A percentile compares a stretch with the other conserved stretches of the same genome.
Evolutionary conservation across 2,797 vertebrate genomes (phyloP).

Genomic region (Alcedo atthis): DNA sequence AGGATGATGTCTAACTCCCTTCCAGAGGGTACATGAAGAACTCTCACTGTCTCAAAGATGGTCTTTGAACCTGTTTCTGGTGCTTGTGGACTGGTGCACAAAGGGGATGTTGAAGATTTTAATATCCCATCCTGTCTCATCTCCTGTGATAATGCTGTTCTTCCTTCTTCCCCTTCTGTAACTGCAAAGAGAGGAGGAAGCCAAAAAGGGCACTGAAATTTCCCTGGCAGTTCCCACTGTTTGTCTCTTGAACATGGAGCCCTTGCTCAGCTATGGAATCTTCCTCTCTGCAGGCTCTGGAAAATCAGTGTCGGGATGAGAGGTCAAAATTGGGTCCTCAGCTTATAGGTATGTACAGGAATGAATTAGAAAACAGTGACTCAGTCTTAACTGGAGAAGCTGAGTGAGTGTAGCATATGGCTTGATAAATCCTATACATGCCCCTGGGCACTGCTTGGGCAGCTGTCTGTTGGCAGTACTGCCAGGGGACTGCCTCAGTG

Average conservation of each 20-base stretch:
- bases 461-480: neutral
- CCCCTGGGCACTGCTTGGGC: neutral
- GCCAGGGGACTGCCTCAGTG: neutral
- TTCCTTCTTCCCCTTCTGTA: neutral
- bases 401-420: neutral
- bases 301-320: neutral
- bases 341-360: accelerated
- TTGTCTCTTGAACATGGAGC: neutral
- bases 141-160: neutral
- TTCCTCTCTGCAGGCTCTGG: neutral
- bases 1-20: neutral
- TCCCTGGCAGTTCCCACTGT: neutral
- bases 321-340: neutral
- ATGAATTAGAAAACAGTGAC: neutral
- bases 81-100: neutral
- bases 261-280: neutral
- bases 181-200: neutral
- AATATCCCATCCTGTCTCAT: neutral
- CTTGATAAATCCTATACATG: accelerated
- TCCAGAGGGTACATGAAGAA: neutral
- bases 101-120: neutral
- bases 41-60: neutral
- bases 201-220: neutral
- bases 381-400: neutral
- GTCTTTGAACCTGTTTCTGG: neutral